These are phyloP conservation scores for Actias luna DNA, from an alignment of 2,888 invertebrate species.

Conservation along the genomic window DNA sequence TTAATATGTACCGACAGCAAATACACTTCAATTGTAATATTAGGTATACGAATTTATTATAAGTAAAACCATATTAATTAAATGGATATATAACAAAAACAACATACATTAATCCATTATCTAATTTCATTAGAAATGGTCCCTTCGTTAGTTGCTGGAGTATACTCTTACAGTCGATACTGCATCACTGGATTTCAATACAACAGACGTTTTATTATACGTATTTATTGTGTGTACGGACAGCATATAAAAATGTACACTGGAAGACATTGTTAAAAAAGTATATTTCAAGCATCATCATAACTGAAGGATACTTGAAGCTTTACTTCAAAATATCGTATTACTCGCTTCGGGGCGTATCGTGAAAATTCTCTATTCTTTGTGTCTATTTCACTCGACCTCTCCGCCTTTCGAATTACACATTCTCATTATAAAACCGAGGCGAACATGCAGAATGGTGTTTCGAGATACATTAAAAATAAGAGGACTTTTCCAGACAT, in stretches of 20 bases:
- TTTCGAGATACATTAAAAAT: neutral
- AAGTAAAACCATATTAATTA: too few relatives aligned
- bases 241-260: neutral
- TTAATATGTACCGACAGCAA: too few relatives aligned
- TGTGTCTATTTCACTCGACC: neutral
- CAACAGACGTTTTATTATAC: too few relatives aligned
- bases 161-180: too few relatives aligned
- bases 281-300: neutral
- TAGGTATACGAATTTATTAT: too few relatives aligned
- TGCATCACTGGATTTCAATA: too few relatives aligned
- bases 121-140: too few relatives aligned
- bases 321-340: conserved; percentile 1
- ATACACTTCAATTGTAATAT: too few relatives aligned
- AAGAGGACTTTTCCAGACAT: neutral
- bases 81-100: too few relatives aligned
- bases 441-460: neutral
- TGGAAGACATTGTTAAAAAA: conserved; percentile 8
- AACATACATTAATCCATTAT: too few relatives aligned
- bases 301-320: conserved; percentile 5
- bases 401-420: neutral
- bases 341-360: neutral
- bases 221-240: too few relatives aligned
- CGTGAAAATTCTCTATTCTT: neutral
- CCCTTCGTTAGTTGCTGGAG: too few relatives aligned
- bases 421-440: neutral